These are phyloP conservation scores for Ephestia elutella DNA, from an alignment of 1,140 invertebrate genomes.

Conservation along the genomic window DNA sequence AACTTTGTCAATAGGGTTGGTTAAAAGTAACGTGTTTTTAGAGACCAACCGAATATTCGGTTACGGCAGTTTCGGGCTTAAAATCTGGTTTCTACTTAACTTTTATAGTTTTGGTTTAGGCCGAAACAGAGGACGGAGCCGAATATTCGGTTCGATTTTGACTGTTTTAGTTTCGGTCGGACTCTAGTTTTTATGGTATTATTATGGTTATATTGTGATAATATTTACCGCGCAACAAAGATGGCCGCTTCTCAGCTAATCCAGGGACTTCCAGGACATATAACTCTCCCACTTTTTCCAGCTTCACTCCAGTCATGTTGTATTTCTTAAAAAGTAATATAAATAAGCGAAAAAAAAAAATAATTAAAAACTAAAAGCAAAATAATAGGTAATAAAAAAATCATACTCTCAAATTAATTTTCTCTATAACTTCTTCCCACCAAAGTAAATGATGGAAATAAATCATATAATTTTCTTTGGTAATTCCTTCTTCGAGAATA, in stretches of 20 bases:
- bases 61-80: too few species aligned
- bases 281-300: constrained; percentile 19
- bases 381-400: background rate
- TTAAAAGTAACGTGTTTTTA: too few species aligned
- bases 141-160: too few species aligned
- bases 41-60: too few species aligned
- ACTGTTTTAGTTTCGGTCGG: too few species aligned
- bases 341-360: background rate
- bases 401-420: constrained; percentile 51
- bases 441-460: constrained; percentile 58
- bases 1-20: background rate
- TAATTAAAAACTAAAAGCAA: too few species aligned
- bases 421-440: constrained; percentile 54
- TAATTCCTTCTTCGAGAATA: constrained; percentile 42
- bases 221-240: constrained; percentile 56
- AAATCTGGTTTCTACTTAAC: too few species aligned
- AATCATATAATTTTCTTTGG: constrained; percentile 45
- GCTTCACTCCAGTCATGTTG: constrained; percentile 43
- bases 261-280: constrained; percentile 77
- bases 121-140: too few species aligned
- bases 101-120: too few species aligned
- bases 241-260: constrained; percentile 86
- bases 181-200: too few species aligned
- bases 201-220: too few species aligned
- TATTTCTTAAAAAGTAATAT: constrained; percentile 42